Conservation (phyloP, 2,797 vertebrate species). For the Oreochromis mossambicus region DNA sequence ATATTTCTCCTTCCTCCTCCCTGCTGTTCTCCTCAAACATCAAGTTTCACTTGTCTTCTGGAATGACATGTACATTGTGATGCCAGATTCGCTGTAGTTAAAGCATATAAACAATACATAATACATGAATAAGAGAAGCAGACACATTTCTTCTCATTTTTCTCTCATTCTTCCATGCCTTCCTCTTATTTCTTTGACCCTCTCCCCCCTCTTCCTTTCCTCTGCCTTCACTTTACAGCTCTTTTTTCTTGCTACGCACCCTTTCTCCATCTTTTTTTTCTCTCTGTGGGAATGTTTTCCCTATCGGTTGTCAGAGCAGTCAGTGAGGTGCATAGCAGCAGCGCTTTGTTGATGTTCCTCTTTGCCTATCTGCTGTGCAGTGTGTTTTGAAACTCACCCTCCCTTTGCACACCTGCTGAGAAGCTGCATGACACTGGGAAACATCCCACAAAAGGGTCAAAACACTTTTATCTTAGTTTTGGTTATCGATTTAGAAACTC, state of each 20-base stretch:
- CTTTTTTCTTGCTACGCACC: slow-evolving; percentile 7
- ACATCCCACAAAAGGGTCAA: slow-evolving; percentile 65
- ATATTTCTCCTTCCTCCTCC: not conserved
- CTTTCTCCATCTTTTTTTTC: slow-evolving; percentile 1
- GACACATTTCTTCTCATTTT: not conserved
- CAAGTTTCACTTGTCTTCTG: not conserved
- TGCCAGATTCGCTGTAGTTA: not conserved
- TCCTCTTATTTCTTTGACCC: not conserved
- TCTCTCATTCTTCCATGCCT: not conserved
- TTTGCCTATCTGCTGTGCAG: slow-evolving; percentile 64
- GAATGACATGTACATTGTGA: not conserved
- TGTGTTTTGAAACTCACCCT: slow-evolving; percentile 68
- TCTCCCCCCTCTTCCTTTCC: not conserved
- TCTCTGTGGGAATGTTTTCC: slow-evolving; percentile 63
- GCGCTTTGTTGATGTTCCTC: slow-evolving; percentile 64
- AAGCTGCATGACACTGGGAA: slow-evolving; percentile 66
- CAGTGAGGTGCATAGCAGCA: slow-evolving; percentile 58
- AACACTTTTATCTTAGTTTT: slow-evolving; percentile 71
- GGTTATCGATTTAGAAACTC: slow-evolving; percentile 62
- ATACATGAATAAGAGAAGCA: not conserved
- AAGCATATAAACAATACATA: not conserved
- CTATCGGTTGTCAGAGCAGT: slow-evolving; percentile 53
- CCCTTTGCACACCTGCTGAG: slow-evolving; percentile 67
- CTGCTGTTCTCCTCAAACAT: not conserved
- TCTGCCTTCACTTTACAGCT: slow-evolving; percentile 12